Conservation (phyloP, 2,888 invertebrate species). For the Panzeria rudis region DNA sequence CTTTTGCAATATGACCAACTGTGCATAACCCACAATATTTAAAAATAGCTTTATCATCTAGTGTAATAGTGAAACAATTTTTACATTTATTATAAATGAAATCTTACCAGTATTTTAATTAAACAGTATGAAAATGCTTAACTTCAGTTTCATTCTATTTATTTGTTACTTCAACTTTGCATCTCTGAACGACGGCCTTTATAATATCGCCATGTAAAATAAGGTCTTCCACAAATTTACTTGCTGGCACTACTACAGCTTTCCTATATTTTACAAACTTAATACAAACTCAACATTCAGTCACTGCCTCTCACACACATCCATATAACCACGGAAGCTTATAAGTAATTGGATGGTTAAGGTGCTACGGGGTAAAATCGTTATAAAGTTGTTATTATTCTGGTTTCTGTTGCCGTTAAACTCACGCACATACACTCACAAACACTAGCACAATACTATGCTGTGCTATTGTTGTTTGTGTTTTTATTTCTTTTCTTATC, state of each 20-base stretch:
- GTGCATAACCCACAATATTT: too few species aligned
- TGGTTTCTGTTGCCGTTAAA: conserved; percentile 56
- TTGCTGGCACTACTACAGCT: not conserved
- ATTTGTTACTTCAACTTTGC: not conserved
- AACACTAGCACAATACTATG: not conserved
- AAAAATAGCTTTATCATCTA: too few species aligned
- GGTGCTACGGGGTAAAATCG: conserved; percentile 68
- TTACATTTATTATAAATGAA: not conserved
- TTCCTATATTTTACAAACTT: not conserved
- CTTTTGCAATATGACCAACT: too few species aligned
- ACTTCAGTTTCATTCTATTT: not conserved
- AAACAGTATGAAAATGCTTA: not conserved
- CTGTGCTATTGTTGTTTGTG: conserved; percentile 32
- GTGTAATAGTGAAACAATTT: too few species aligned
- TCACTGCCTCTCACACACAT: not conserved
- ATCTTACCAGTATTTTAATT: not conserved
- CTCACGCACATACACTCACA: conserved; percentile 1
- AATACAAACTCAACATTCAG: not conserved
- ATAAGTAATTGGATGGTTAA: conserved; percentile 69
- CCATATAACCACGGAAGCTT: conserved; percentile 7
- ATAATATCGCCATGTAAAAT: conserved; percentile 1
- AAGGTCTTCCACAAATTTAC: not conserved
- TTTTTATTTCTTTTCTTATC: conserved; percentile 19
- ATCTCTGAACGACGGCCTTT: not conserved
- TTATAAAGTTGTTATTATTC: conserved; percentile 68